A percentile compares a stretch with the other conserved stretches of the same genome.
Evolutionary conservation across 2,888 invertebrate genomes (phyloP).

Genomic region (Bruchidius siliquastri): DNA sequence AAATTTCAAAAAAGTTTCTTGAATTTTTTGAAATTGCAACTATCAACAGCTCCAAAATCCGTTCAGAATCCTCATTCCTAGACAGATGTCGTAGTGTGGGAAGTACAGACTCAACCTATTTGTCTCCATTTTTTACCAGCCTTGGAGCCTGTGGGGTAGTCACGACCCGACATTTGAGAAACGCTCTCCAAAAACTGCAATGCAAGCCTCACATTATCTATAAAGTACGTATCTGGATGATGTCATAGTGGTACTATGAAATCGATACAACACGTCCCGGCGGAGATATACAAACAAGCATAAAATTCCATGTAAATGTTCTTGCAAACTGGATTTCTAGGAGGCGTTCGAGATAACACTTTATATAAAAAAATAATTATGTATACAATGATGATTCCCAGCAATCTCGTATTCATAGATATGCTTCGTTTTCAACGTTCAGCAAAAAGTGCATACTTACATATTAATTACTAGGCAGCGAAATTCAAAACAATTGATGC

Average conservation of each 20-base stretch:
- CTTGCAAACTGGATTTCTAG: background rate
- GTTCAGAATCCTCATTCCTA: too few relatives aligned
- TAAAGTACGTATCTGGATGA: background rate
- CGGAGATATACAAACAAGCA: background rate
- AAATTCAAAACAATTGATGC: background rate
- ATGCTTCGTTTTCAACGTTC: background rate
- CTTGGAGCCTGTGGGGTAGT: too few relatives aligned
- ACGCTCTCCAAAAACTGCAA: background rate
- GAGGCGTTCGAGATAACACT: background rate
- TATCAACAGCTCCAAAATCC: too few relatives aligned
- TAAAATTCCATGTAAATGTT: background rate
- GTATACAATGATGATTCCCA: background rate
- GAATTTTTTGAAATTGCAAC: too few relatives aligned
- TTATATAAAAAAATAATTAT: background rate
- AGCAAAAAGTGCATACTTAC: background rate
- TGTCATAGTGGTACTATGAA: background rate
- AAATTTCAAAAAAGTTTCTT: too few relatives aligned
- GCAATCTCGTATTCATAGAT: background rate
- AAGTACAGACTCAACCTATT: too few relatives aligned
- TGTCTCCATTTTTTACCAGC: too few relatives aligned
- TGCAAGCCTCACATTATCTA: background rate
- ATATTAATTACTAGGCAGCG: background rate
- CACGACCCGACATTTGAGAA: too few relatives aligned
- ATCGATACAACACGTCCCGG: background rate
- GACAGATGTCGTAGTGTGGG: too few relatives aligned